These are phyloP conservation scores for Saccopteryx leptura DNA, from an alignment of 2,113 vertebrate species.

Conservation along the genomic window DNA sequence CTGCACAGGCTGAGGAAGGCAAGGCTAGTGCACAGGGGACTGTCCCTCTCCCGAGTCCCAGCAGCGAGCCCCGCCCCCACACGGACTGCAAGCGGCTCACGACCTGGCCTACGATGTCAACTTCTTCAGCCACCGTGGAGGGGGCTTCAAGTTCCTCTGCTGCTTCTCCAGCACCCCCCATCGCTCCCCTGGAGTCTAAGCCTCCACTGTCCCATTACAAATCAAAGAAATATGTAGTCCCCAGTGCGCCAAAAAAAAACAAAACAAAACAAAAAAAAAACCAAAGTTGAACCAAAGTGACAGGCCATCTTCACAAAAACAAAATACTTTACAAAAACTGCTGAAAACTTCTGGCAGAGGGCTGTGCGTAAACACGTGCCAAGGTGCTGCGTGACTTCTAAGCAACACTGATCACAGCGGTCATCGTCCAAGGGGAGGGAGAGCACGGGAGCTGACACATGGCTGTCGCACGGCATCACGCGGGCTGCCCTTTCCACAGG, in stretches of 20 bases:
- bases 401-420: conserved; percentile 80
- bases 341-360: conserved; percentile 77
- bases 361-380: conserved; percentile 75
- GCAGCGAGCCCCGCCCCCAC: not conserved
- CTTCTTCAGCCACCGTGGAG: not conserved
- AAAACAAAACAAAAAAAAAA: conserved; percentile 49
- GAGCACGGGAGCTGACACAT: conserved; percentile 84
- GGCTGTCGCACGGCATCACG: conserved; percentile 87
- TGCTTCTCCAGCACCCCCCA: not conserved
- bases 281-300: conserved; percentile 70
- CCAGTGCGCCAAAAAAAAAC: conserved; percentile 56
- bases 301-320: conserved; percentile 62
- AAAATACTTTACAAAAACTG: conserved; percentile 68
- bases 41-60: too few relatives aligned
- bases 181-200: conserved; percentile 66
- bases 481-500: conserved; percentile 82
- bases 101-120: not conserved
- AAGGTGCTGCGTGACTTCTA: conserved; percentile 80
- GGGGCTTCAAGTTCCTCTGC: not conserved
- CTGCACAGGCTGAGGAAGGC: too few relatives aligned
- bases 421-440: conserved; percentile 85
- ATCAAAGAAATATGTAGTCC: conserved; percentile 80
- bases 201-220: conserved; percentile 78
- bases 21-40: too few relatives aligned
- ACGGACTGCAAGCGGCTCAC: not conserved